Base-by-base conservation (phyloP, 2,113 vertebrate species). In the Phaethon lepturus region DNA sequence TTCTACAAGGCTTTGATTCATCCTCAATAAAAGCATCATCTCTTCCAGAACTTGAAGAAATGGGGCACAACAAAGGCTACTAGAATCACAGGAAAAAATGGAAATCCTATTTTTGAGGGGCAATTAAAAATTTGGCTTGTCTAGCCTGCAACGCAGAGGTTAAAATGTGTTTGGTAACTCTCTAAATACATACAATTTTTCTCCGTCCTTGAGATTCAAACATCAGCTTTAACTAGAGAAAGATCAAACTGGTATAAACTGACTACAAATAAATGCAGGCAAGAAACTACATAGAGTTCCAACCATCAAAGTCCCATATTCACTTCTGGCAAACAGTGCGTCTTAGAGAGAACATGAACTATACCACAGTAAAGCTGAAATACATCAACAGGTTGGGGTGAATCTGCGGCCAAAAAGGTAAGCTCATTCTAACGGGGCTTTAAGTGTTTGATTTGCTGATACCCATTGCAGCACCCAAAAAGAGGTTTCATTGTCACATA, bases 391-490 rank as follows among this genome's bases (percentile, higher is more conserved):
- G 7, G 16, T 20, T 35, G 25, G 40, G 31, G 18, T 56, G 40
- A 64, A 45, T n/a, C 7, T 56, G 42, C 8, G 8, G 11, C 35
- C 56, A n/a, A 38, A 86, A 84, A 58, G 4, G 16, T 24, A 16
- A 58, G 23, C 17, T 52, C 44, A 42, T 44, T 28, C 17, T 69
- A 45, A 40, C 0, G 1, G 38, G 28, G 29, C 11, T 58, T 45
- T 49, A 56, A 71, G 50, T 13, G 20, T 68, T 42, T 50, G 38
- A 59, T 59, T 58, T 23, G 5, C 22, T 55, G 29, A 76, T 38
- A 53, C 1, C 4, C 15, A 15, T 52, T 42, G 28, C 0, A 0
- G 52, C 58, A 82, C 5, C 22, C 29, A 53, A 53, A 53, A 80
- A 63, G 12, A 26, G 10, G 62, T 24, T 49, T 59, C 1, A 2